These are phyloP conservation scores for Caenorhabditis macrosperma DNA, from an alignment of 2,888 invertebrate species.

Conservation along the genomic window DNA sequence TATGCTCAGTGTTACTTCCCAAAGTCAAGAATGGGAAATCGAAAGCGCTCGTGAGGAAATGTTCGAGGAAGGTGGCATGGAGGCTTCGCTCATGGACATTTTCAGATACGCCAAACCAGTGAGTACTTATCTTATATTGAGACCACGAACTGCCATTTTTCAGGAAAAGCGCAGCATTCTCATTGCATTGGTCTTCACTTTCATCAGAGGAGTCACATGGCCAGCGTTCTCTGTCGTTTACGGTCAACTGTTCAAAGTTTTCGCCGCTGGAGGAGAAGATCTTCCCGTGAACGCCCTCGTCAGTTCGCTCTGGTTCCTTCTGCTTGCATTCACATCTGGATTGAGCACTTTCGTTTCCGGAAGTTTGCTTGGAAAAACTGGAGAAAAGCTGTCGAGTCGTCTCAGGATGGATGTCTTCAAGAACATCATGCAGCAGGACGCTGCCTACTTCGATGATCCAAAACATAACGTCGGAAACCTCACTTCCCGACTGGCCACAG, in stretches of 20 bases:
- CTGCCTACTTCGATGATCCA: constrained; percentile 82
- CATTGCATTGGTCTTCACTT: constrained; percentile 67
- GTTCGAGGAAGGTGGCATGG: constrained; percentile 66
- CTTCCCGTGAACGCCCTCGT: constrained; percentile 47
- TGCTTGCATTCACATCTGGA: constrained; percentile 61
- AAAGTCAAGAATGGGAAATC: constrained; percentile 59
- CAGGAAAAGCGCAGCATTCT: constrained; percentile 66
- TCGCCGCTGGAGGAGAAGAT: constrained; percentile 54
- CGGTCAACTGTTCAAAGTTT: constrained; percentile 72
- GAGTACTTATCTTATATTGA: neutral
- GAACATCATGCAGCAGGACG: constrained; percentile 80
- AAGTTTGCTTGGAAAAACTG: constrained; percentile 67
- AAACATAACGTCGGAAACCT: constrained; percentile 81
- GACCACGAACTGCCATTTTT: neutral
- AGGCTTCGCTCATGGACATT: constrained; percentile 70
- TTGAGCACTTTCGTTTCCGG: constrained; percentile 70
- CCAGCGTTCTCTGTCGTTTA: constrained; percentile 77
- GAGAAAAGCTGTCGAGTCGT: constrained; percentile 69
- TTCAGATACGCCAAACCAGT: constrained; percentile 64
- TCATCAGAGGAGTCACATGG: constrained; percentile 74
- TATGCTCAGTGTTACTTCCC: constrained; percentile 59
- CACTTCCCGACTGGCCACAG: constrained; percentile 81
- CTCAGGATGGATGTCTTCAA: constrained; percentile 80
- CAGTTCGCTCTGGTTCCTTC: constrained; percentile 66
- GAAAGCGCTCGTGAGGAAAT: constrained; percentile 67